Percentiles rank a stretch among this genome's conserved stretches.
Evolutionary conservation across 2,113 vertebrate genomes (phyloP).

Genomic region (Rostratula benghalensis): DNA sequence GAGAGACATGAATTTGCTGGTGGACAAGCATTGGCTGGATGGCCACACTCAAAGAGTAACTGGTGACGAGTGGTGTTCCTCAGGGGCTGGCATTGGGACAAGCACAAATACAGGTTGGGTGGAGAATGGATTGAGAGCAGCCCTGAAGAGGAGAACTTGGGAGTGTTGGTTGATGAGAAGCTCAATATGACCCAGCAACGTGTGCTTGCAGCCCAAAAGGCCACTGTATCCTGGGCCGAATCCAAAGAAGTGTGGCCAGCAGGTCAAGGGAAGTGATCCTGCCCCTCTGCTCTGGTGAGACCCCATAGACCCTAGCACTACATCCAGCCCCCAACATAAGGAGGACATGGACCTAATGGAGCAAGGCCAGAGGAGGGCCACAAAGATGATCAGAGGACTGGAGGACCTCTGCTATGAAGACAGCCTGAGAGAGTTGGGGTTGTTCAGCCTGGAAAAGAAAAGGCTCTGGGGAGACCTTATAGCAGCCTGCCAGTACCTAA

Average conservation of each 20-base stretch:
- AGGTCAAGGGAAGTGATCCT: background rate
- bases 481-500: background rate
- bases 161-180: too few species aligned
- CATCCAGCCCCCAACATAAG: background rate
- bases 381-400: background rate
- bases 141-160: too few species aligned
- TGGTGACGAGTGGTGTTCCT: background rate
- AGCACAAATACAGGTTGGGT: too few species aligned
- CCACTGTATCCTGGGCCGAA: background rate
- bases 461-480: background rate
- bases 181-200: too few species aligned
- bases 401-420: background rate
- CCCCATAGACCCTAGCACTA: background rate
- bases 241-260: background rate
- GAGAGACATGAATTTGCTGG: background rate
- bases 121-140: too few species aligned
- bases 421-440: background rate
- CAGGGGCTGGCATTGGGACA: background rate
- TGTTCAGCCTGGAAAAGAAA: background rate
- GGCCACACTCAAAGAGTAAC: background rate
- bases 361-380: background rate
- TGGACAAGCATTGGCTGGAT: background rate
- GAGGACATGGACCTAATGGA: background rate
- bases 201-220: too few species aligned
- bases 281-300: background rate